Evolutionary conservation across 2,888 invertebrate genomes (phyloP).

Genomic region (Pristionchus exspectatus): DNA sequence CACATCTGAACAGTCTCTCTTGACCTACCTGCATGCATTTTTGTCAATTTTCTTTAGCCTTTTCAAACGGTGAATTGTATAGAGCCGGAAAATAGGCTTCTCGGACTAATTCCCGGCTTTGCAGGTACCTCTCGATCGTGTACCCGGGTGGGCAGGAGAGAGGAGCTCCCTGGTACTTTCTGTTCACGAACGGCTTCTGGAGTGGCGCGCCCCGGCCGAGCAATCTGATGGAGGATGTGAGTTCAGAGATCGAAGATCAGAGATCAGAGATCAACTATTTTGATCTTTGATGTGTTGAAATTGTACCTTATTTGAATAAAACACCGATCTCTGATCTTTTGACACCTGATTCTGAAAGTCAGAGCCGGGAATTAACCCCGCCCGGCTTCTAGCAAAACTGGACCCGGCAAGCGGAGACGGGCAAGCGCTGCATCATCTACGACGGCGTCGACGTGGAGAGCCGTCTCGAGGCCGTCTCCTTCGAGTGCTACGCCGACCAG

Average conservation of each 20-base stretch:
- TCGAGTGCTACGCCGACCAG: slow-evolving; percentile 38
- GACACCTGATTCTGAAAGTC: no score
- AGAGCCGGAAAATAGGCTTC: background rate
- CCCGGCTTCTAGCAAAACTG: background rate
- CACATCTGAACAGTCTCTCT: background rate
- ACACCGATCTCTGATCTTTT: no score
- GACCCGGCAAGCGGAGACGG: slow-evolving; percentile 39
- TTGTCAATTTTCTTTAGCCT: no score
- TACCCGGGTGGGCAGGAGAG: slow-evolving; percentile 37
- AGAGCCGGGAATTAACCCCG: no score
- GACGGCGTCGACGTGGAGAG: slow-evolving; percentile 45
- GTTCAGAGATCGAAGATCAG: background rate
- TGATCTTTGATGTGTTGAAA: no score
- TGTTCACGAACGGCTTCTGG: slow-evolving; percentile 29
- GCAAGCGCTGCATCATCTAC: slow-evolving; percentile 34
- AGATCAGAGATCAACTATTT: no score
- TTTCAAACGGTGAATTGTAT: background rate
- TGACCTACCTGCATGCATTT: no score
- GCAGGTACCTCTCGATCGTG: slow-evolving; percentile 24
- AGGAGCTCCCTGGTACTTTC: slow-evolving; percentile 40
- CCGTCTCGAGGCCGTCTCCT: slow-evolving; percentile 41
- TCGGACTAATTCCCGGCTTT: no score
- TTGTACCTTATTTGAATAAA: no score
- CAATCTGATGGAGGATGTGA: slow-evolving; percentile 35
- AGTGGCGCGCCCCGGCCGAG: background rate